Percentiles rank a stretch among this genome's conserved stretches.
Conservation (phyloP, 1,140 invertebrate species). For the Dendroctonus valens region DNA sequence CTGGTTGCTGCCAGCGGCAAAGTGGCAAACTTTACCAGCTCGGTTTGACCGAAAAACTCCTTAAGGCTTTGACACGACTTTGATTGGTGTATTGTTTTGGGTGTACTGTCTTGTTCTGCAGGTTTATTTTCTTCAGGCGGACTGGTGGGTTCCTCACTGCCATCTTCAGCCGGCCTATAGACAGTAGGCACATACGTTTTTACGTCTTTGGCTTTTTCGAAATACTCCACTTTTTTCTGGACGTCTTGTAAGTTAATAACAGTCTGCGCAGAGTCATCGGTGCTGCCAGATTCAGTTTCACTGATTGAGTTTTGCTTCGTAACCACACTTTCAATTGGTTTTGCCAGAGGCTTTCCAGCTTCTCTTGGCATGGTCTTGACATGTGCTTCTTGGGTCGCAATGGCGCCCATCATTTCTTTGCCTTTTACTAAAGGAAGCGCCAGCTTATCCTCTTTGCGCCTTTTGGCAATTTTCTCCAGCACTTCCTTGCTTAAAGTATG, state of each 20-base stretch:
- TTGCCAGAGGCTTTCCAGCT: conserved; percentile 37
- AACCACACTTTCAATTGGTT: conserved; percentile 31
- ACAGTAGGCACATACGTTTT: conserved; percentile 52
- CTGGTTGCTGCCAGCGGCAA: conserved; percentile 44
- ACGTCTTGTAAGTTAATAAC: conserved; percentile 65
- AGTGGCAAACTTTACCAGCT: conserved; percentile 48
- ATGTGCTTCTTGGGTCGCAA: conserved; percentile 57
- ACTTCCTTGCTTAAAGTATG: conserved; percentile 71
- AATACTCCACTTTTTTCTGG: conserved; percentile 74
- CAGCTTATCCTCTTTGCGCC: conserved; percentile 50
- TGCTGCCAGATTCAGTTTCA: conserved; percentile 68
- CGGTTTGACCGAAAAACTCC: conserved; percentile 73
- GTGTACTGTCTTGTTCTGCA: conserved; percentile 1
- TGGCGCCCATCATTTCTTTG: conserved; percentile 64
- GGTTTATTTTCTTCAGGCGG: background rate
- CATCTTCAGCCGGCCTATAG: conserved; percentile 56
- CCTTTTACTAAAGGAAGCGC: conserved; percentile 55
- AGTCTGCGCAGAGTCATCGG: conserved; percentile 66
- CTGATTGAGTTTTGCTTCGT: conserved; percentile 52
- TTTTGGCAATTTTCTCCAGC: conserved; percentile 58
- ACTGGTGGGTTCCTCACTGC: conserved; percentile 18
- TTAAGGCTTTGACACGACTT: conserved; percentile 73
- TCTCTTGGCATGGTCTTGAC: conserved; percentile 48
- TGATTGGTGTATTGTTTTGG: conserved; percentile 54
- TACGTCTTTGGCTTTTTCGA: conserved; percentile 63